Percentiles rank a stretch among this genome's conserved stretches.
phyloP scores from a whole-genome alignment of 2,888 invertebrate genomes.

The Andrena haemorrhoa region DNA sequence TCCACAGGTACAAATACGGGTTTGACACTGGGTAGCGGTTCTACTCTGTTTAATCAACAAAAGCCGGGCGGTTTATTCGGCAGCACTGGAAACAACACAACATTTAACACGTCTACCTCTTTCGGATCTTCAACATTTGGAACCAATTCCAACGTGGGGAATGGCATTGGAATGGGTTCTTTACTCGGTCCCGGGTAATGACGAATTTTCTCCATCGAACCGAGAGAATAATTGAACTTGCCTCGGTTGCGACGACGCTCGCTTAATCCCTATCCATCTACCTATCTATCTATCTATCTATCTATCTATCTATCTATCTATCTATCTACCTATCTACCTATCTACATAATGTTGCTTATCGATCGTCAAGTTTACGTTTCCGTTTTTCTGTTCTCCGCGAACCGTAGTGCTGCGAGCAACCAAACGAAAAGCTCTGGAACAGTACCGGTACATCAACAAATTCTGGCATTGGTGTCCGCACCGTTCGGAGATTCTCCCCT shows the following conservation, averaged over 20 bases:
- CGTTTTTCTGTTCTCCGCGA: constrained; percentile 7
- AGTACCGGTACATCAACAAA: constrained; percentile 89
- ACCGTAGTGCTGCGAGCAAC: constrained; percentile 73
- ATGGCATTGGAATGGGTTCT: constrained; percentile 74
- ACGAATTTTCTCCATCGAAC: background rate
- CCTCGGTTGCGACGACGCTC: too few species aligned
- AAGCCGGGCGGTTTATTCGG: constrained; percentile 87
- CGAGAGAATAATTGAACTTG: background rate
- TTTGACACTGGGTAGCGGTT: constrained; percentile 78
- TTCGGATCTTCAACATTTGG: constrained; percentile 84
- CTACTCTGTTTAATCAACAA: constrained; percentile 82
- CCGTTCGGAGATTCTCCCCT: constrained; percentile 96
- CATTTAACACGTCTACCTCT: constrained; percentile 85
- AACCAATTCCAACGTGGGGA: constrained; percentile 68
- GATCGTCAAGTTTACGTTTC: background rate
- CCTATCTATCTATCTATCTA: background rate
- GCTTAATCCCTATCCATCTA: background rate
- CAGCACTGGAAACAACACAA: constrained; percentile 83
- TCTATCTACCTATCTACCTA: background rate
- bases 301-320: background rate
- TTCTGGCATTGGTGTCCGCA: constrained; percentile 90
- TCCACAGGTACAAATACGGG: constrained; percentile 81
- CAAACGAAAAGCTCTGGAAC: constrained; percentile 81
- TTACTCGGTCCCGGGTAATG: constrained; percentile 76
- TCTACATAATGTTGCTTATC: background rate